These are phyloP conservation scores for Herpetotheres cachinnans DNA, from an alignment of 2,113 vertebrate genomes.

Conservation along the genomic window DNA sequence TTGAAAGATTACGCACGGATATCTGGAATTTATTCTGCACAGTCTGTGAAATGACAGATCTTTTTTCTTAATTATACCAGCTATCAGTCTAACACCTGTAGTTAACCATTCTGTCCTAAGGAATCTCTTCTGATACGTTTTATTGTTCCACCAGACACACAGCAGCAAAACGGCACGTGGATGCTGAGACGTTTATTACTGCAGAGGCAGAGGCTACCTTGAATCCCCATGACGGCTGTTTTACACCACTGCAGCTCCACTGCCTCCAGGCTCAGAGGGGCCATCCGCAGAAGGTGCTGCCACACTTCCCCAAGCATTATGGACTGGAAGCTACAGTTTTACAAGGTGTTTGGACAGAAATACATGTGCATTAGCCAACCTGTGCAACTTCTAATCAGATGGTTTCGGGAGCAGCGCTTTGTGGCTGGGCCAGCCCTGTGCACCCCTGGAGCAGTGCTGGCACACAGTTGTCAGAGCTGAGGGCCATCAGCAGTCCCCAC, in stretches of 20 bases:
- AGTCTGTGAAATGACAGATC: slow-evolving; percentile 51
- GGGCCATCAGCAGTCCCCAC: not conserved
- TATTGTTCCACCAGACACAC: not conserved
- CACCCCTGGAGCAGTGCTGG: not conserved
- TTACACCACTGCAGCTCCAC: accelerated
- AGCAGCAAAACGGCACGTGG: not conserved
- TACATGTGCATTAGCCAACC: not conserved
- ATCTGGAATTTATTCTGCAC: slow-evolving; percentile 62
- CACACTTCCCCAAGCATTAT: not conserved
- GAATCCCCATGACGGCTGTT: accelerated
- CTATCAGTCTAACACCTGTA: slow-evolving; percentile 61
- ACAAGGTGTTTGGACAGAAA: not conserved
- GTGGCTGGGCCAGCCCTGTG: not conserved
- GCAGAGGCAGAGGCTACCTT: accelerated
- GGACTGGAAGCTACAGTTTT: not conserved
- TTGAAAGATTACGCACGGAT: slow-evolving; percentile 27
- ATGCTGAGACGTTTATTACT: not conserved
- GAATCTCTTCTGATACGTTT: slow-evolving; percentile 19
- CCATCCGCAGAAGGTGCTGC: accelerated
- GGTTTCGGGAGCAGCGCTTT: not conserved
- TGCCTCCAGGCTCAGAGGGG: not conserved
- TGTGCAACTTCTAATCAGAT: not conserved
- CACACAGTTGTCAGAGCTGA: not conserved
- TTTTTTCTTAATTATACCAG: slow-evolving; percentile 62
- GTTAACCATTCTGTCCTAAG: slow-evolving; percentile 41